Conservation (phyloP, 2,797 vertebrate species). For the Pipistrellus nathusii region DNA sequence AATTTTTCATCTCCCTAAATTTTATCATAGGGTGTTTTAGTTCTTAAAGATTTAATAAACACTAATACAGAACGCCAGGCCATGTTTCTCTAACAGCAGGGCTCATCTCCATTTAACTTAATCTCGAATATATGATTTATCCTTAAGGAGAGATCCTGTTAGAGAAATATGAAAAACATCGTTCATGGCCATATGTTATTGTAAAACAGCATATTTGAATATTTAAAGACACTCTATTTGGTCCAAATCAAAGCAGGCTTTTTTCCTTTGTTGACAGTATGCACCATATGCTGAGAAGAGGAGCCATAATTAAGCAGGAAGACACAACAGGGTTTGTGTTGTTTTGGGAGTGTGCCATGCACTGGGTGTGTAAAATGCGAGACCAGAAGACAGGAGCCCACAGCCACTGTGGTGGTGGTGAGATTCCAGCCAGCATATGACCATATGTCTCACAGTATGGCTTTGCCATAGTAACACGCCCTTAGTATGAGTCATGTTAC, state of each 20-base stretch:
- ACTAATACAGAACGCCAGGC: constrained; percentile 63
- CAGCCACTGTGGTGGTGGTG: neutral
- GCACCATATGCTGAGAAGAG: constrained; percentile 77
- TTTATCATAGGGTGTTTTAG: constrained; percentile 76
- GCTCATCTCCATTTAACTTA: constrained; percentile 77
- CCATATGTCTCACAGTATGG: constrained; percentile 26
- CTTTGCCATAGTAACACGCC: neutral
- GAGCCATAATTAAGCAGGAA: constrained; percentile 75
- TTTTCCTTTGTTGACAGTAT: constrained; percentile 72
- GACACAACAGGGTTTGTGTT: constrained; percentile 49
- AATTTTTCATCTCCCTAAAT: constrained; percentile 61
- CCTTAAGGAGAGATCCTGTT: constrained; percentile 73
- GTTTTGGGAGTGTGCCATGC: constrained; percentile 58
- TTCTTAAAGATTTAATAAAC: constrained; percentile 78
- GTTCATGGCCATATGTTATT: constrained; percentile 72
- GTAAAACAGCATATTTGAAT: constrained; percentile 71
- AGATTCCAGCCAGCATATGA: constrained; percentile 46
- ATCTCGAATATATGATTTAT: constrained; percentile 80
- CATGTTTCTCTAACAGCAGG: constrained; percentile 78
- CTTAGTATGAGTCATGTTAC: constrained; percentile 37
- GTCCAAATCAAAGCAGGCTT: constrained; percentile 79
- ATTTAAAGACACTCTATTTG: constrained; percentile 75
- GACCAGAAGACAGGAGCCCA: constrained; percentile 66
- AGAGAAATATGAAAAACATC: constrained; percentile 62
- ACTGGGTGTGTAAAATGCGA: constrained; percentile 46